phyloP scores from a whole-genome alignment of 2,888 invertebrate genomes.

The Nomada lathburiana region DNA sequence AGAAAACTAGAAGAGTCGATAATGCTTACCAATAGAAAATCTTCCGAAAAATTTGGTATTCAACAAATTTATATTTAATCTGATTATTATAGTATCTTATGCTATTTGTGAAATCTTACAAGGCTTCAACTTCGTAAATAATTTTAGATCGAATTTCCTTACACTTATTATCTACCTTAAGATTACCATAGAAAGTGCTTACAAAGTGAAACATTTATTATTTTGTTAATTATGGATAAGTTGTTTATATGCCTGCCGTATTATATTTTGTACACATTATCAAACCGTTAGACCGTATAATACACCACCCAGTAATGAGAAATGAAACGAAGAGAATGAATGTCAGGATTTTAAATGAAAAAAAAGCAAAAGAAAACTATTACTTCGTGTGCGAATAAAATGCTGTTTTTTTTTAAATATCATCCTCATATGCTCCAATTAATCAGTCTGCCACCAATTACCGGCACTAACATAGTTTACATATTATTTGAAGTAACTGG shows the following conservation, averaged over 20 bases:
- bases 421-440: constrained; percentile 77
- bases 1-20: constrained; percentile 31
- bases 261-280: constrained; percentile 54
- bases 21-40: constrained; percentile 1
- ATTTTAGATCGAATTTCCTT: constrained; percentile 35
- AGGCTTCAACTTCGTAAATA: constrained; percentile 42
- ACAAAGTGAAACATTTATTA: constrained; percentile 55
- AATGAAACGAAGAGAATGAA: constrained; percentile 13
- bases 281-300: constrained; percentile 56
- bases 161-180: constrained; percentile 52
- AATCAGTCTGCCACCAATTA: constrained; percentile 77
- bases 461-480: constrained; percentile 74
- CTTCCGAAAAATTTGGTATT: constrained; percentile 13
- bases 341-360: constrained; percentile 12
- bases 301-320: constrained; percentile 31
- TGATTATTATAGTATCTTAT: constrained; percentile 32
- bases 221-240: constrained; percentile 47
- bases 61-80: constrained; percentile 22
- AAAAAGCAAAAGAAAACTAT: background rate
- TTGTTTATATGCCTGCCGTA: constrained; percentile 27
- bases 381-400: background rate
- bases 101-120: constrained; percentile 49
- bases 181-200: constrained; percentile 59
- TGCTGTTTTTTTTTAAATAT: constrained; percentile 51
- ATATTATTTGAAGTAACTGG: constrained; percentile 64